phyloP scores from a whole-genome alignment of 2,113 vertebrate genomes.

The Chloropsis cyanopogon region DNA sequence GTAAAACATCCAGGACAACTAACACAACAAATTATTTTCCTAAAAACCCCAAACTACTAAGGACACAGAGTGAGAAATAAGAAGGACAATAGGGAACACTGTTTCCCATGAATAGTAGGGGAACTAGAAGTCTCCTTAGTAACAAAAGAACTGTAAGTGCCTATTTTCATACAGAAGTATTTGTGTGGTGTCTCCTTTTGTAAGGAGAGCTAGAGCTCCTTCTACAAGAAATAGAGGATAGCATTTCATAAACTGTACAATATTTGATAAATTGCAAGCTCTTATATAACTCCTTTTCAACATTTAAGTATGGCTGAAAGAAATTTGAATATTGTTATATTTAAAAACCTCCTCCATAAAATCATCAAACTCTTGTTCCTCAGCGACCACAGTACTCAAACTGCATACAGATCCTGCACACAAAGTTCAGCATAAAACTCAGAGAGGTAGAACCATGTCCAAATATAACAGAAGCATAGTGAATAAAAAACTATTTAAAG shows the following conservation, averaged over 20 bases:
- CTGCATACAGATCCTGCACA: background rate
- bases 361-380: background rate
- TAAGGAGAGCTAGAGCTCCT: background rate
- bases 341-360: background rate
- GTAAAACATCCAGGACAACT: background rate
- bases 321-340: background rate
- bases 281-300: background rate
- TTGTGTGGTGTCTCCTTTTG: background rate
- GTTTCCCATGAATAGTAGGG: background rate
- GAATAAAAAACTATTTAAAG: background rate
- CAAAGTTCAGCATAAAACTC: background rate
- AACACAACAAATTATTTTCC: background rate
- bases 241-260: background rate
- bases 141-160: background rate
- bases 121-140: background rate
- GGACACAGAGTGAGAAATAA: background rate
- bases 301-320: background rate
- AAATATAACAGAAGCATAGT: background rate
- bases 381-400: rapidly evolving
- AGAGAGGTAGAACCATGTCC: background rate
- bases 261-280: background rate
- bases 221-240: background rate
- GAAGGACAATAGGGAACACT: background rate
- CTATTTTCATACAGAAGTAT: background rate
- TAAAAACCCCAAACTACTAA: background rate